Percentiles rank a stretch among this genome's conserved stretches.
phyloP scores from a whole-genome alignment of 2,113 vertebrate species.

The Melanocharis versteri region DNA sequence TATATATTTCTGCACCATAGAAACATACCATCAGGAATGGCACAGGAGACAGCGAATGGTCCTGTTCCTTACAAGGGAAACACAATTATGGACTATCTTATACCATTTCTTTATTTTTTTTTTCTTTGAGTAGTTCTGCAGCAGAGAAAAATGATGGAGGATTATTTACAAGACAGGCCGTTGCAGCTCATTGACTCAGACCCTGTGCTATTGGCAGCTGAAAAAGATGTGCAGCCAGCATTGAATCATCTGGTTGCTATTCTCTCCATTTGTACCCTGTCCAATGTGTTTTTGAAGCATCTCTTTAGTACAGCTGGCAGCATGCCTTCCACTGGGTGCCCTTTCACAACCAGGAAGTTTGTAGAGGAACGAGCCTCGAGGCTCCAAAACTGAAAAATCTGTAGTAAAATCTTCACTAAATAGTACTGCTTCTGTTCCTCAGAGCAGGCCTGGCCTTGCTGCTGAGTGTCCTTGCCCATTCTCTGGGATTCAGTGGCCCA shows the following conservation, averaged over 20 bases:
- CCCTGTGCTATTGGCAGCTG: background rate
- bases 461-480: background rate
- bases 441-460: background rate
- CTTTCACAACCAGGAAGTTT: background rate
- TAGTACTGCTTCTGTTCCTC: background rate
- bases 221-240: slow-evolving; percentile 32
- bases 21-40: background rate
- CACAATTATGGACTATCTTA: background rate
- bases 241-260: slow-evolving; percentile 34
- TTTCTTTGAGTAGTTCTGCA: background rate
- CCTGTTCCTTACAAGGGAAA: background rate
- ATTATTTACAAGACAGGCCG: slow-evolving; percentile 35
- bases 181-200: slow-evolving; percentile 16
- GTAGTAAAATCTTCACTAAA: background rate
- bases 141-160: background rate
- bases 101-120: background rate
- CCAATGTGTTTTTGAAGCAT: slow-evolving; percentile 1
- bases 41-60: background rate
- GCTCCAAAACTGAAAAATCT: background rate
- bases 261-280: background rate
- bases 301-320: slow-evolving; percentile 1
- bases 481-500: background rate
- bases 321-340: background rate
- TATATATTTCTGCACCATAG: background rate
- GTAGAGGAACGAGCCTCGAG: background rate